Base-by-base conservation (phyloP, 2,113 vertebrate genomes). In the Microtus pennsylvanicus region DNA sequence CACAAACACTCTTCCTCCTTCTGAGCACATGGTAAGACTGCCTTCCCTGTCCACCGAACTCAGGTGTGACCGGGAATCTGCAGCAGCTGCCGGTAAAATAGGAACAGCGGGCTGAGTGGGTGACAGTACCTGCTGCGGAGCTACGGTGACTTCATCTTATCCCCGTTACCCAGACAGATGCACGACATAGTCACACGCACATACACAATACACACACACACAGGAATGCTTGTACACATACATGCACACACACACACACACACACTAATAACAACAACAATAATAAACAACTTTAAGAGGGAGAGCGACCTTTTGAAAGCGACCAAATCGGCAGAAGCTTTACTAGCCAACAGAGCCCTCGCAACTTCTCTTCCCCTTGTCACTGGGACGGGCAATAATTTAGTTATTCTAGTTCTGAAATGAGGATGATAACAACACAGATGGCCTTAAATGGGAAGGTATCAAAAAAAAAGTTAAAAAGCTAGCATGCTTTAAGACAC, bases 351-450 rank as follows among this genome's bases (percentile, higher is more conserved):
- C 38, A 35, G 12, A 45, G 55, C 22, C 55, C n/a, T 76, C 19
- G 50, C 7, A 8, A 74, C 14, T 58, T 74, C 35, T 61, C 28
- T 63, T 63, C 77, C 22, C 38, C 65, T 76, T 78, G 63, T 69
- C 85, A 90, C n/a, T 74, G 42, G 47, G 35, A 93, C 55, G 75
- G 75, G 26, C 12, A 80, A 21, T 47, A 92, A 45, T 91, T 78
- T 47, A 83, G 45, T 82, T 91, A 85, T 65, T 86, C 33, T 96
- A 33, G 14, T 72, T 35, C 69, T 72, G 12, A 19, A 96, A 89
- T 45, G 21, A 94, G 21, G 16, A 61, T 70, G 38, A 83, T 42
- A 42, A 82, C n/a, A 52, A 74, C 28, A 72, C 6, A 87, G n/a
- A 86, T 52, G 61, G 47, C 22, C 58, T 76, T 67, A 61, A 81